These are phyloP conservation scores for Parapsyche elsis DNA, from an alignment of 1,140 invertebrate species.

Conservation along the genomic window DNA sequence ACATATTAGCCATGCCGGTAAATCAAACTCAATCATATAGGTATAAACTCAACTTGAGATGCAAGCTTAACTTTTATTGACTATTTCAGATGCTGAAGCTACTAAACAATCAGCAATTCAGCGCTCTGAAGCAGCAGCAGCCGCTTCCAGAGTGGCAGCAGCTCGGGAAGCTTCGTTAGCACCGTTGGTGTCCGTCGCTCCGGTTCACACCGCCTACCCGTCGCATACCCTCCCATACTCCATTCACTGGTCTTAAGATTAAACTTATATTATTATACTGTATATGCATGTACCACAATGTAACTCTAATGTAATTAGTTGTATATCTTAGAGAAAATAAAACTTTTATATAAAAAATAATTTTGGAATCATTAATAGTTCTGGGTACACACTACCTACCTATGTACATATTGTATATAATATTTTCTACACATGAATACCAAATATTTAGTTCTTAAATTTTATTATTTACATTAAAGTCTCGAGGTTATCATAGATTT, in stretches of 20 bases:
- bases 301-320: neutral
- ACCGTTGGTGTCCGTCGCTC: constrained; percentile 30
- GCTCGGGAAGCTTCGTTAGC: constrained; percentile 50
- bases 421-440: no score
- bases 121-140: constrained; percentile 47
- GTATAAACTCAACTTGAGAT: neutral
- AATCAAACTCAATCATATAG: neutral
- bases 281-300: neutral
- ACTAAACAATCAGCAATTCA: constrained; percentile 51
- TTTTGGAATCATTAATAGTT: no score
- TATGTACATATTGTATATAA: no score
- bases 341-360: no score
- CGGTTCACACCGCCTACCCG: neutral
- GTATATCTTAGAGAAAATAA: neutral
- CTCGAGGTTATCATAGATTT: no score
- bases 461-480: no score
- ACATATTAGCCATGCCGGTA: constrained; percentile 50
- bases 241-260: constrained; percentile 20
- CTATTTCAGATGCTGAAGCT: constrained; percentile 50
- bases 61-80: neutral
- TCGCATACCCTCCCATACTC: neutral
- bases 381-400: no score
- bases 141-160: constrained; percentile 45
- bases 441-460: no score
- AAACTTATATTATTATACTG: neutral